phyloP scores from a whole-genome alignment of 2,113 vertebrate genomes.

The Nibea albiflora region DNA sequence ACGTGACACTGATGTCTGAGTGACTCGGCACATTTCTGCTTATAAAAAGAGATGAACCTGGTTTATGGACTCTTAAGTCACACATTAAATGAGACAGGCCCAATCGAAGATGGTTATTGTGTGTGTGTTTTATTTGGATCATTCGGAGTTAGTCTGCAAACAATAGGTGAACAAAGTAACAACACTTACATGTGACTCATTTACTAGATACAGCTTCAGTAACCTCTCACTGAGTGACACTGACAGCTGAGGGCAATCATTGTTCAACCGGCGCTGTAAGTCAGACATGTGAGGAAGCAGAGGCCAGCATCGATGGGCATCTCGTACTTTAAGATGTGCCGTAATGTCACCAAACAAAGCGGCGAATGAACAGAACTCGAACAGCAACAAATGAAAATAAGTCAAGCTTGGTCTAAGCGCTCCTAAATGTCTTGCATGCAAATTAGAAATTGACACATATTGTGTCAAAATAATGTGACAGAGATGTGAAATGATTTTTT shows the following conservation, averaged over 20 bases:
- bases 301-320: no score
- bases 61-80: neutral
- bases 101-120: neutral
- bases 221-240: neutral
- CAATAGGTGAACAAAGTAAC: neutral
- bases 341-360: neutral
- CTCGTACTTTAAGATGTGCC: neutral
- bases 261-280: neutral
- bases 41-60: neutral
- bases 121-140: neutral
- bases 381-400: neutral
- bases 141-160: neutral
- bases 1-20: neutral
- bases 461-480: no score
- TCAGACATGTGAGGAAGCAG: neutral
- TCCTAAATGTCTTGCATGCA: no score
- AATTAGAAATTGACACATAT: no score
- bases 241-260: neutral
- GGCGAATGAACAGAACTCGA: neutral
- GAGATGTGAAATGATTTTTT: no score
- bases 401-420: no score
- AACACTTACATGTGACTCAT: conserved; percentile 22
- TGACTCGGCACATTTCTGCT: neutral
- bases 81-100: neutral
- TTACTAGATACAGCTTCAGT: neutral